phyloP scores from a whole-genome alignment of 2,888 invertebrate genomes.

The Lasioglossum leucozonium region DNA sequence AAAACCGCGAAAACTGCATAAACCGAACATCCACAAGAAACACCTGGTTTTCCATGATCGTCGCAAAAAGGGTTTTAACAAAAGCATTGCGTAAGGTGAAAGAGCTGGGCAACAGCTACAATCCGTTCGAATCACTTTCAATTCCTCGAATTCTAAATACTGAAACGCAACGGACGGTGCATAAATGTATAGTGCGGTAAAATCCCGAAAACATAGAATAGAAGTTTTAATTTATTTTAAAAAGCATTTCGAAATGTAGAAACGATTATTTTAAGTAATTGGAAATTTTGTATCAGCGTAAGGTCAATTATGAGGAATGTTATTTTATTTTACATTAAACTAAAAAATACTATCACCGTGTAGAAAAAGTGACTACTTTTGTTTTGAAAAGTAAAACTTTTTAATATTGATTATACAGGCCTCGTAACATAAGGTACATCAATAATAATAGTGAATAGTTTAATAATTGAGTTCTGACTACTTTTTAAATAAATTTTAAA shows the following conservation, averaged over 20 bases:
- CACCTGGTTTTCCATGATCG: background rate
- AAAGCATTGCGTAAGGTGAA: slow-evolving; percentile 3
- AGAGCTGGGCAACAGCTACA: background rate
- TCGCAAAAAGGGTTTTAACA: background rate
- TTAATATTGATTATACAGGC: no score
- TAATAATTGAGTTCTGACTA: no score
- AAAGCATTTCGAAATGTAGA: background rate
- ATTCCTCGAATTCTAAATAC: slow-evolving; percentile 11
- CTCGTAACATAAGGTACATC: no score
- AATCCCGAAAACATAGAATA: background rate
- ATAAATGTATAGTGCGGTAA: background rate
- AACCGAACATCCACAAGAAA: background rate
- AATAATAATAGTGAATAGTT: no score
- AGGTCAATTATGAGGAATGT: no score
- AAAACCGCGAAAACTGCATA: background rate
- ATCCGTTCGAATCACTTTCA: slow-evolving; percentile 17
- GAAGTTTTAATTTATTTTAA: background rate
- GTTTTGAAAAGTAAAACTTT: no score
- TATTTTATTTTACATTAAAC: background rate
- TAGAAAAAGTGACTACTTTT: no score
- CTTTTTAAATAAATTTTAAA: no score
- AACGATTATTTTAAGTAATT: background rate
- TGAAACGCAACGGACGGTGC: background rate
- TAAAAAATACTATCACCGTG: background rate
- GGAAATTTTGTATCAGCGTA: no score